phyloP scores from a whole-genome alignment of 2,888 invertebrate genomes.

The Tenthredo scrophulariae region DNA sequence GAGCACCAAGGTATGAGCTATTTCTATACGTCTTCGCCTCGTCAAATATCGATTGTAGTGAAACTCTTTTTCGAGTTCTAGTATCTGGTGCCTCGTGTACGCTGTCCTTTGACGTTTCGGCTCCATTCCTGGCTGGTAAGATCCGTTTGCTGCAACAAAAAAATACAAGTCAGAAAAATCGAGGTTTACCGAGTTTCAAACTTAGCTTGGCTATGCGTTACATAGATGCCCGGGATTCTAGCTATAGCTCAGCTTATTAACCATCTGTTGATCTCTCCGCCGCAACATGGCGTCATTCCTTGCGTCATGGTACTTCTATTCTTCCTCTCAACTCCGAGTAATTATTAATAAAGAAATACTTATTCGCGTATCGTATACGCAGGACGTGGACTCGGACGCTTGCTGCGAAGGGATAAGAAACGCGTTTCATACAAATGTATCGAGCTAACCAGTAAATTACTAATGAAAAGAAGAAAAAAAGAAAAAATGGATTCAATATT shows the following conservation, averaged over 20 bases:
- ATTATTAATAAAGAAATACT: slow-evolving; percentile 27
- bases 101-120: slow-evolving; percentile 98
- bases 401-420: background rate
- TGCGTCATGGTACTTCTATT: slow-evolving; percentile 38
- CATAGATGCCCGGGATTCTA: background rate
- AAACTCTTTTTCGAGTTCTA: slow-evolving; percentile 98
- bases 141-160: slow-evolving; percentile 89
- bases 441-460: background rate
- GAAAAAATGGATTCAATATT: background rate
- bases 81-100: slow-evolving; percentile 98
- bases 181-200: background rate
- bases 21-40: slow-evolving; percentile 96
- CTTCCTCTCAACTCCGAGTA: background rate
- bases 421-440: background rate
- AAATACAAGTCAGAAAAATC: slow-evolving; percentile 52
- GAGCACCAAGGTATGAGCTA: slow-evolving; percentile 96
- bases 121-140: slow-evolving; percentile 95
- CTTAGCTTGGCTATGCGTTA: background rate
- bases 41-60: slow-evolving; percentile 98
- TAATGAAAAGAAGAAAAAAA: background rate
- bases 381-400: background rate
- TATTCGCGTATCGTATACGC: background rate
- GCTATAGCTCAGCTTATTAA: slow-evolving; percentile 33
- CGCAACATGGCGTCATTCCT: slow-evolving; percentile 43
- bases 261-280: slow-evolving; percentile 51